Evolutionary conservation across 1,140 invertebrate genomes (phyloP).

Genomic region (Aporrectodea caliginosa): DNA sequence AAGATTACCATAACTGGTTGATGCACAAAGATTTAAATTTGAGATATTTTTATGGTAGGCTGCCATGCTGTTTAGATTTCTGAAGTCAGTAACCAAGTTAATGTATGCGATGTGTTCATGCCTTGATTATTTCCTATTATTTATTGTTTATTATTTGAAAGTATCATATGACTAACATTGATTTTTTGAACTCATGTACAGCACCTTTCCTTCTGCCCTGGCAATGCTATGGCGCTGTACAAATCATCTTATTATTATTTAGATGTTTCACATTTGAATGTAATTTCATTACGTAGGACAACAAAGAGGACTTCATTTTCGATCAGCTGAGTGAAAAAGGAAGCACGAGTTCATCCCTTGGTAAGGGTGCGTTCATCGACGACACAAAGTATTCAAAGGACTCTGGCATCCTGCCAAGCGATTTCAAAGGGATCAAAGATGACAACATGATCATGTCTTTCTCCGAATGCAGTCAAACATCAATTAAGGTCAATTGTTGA

Average conservation of each 20-base stretch:
- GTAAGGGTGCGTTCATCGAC: constrained; percentile 8
- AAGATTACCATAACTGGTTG: no score
- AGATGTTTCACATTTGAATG: not conserved
- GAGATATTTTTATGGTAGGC: no score
- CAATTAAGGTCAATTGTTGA: not conserved
- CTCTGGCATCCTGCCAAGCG: not conserved
- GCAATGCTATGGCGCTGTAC: no score
- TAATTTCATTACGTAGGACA: not conserved
- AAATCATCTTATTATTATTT: not conserved
- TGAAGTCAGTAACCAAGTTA: no score
- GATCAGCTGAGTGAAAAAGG: constrained; percentile 8
- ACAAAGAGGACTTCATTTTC: constrained; percentile 2
- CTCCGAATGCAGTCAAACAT: constrained; percentile 13
- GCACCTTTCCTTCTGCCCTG: no score
- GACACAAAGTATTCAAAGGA: constrained; percentile 13
- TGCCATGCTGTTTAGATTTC: no score
- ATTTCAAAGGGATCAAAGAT: constrained; percentile 1
- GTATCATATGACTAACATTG: not conserved
- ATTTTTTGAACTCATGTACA: not conserved
- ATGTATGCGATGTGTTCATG: no score
- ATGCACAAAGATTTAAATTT: no score
- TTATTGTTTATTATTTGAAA: not conserved
- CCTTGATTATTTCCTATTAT: not conserved
- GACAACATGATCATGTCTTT: constrained; percentile 19
- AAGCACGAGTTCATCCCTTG: constrained; percentile 1